phyloP scores from a whole-genome alignment of 2,113 vertebrate species.

The Carlito syrichta region DNA sequence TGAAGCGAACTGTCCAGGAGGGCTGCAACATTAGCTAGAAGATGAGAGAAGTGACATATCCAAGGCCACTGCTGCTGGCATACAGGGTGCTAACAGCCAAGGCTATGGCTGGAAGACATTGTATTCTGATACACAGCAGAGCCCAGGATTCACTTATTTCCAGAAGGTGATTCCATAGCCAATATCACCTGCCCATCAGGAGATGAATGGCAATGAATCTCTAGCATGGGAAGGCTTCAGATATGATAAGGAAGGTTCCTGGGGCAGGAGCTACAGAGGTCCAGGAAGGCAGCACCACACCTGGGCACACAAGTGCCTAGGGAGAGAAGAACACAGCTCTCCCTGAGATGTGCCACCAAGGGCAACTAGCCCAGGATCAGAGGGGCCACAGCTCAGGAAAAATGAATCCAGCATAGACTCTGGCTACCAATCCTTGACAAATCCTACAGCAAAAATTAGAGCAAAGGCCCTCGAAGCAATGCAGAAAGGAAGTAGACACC shows the following conservation, averaged over 20 bases:
- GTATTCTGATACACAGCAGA: neutral
- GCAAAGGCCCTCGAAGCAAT: rapidly evolving
- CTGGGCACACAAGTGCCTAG: neutral
- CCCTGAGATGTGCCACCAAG: neutral
- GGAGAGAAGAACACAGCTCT: rapidly evolving
- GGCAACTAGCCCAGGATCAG: neutral
- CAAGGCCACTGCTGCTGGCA: rapidly evolving
- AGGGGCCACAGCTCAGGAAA: neutral
- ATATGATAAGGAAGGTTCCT: no score
- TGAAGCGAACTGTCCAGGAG: neutral
- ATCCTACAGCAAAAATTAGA: rapidly evolving
- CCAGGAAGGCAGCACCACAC: neutral
- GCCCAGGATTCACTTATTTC: neutral
- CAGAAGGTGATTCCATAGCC: no score
- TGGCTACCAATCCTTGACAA: neutral
- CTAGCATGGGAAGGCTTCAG: no score
- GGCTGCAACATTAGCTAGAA: neutral
- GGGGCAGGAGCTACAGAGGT: neutral
- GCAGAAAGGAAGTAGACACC: neutral
- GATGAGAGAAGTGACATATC: rapidly evolving
- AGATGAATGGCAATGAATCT: neutral
- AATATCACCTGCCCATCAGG: neutral
- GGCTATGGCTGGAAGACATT: neutral
- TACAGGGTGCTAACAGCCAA: rapidly evolving
- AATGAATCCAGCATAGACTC: no score